These are phyloP conservation scores for Pseudorhombus dupliciocellatus DNA, from an alignment of 2,113 vertebrate species.

Conservation along the genomic window DNA sequence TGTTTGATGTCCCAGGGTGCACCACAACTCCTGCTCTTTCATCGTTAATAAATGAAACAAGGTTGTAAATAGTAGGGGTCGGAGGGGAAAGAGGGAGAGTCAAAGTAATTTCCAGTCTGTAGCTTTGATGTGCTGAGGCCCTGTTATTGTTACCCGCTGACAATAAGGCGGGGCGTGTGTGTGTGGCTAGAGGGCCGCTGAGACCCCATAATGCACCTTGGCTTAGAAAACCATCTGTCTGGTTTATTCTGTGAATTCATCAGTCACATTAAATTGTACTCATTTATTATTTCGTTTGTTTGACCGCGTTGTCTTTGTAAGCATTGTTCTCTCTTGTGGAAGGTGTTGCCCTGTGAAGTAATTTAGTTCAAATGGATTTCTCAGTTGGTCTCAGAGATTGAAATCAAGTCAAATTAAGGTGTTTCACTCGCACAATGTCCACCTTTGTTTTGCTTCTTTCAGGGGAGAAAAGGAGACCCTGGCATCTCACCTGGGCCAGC, in stretches of 20 bases:
- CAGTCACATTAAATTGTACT: background rate
- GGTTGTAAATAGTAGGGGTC: constrained; percentile 66
- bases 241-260: background rate
- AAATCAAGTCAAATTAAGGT: background rate
- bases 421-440: constrained; percentile 17
- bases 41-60: constrained; percentile 61
- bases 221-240: constrained; percentile 9
- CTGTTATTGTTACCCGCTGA: constrained; percentile 68
- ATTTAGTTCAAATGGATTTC: background rate
- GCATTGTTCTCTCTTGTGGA: background rate
- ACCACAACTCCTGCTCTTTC: constrained; percentile 53
- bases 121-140: constrained; percentile 70
- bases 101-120: constrained; percentile 63
- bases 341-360: background rate
- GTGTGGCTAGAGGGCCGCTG: constrained; percentile 16
- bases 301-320: background rate
- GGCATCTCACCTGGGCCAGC: constrained; percentile 93
- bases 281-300: background rate
- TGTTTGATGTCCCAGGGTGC: constrained; percentile 61
- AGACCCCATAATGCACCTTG: background rate
- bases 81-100: constrained; percentile 29
- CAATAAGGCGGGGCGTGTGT: constrained; percentile 48
- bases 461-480: constrained; percentile 96
- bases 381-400: background rate
- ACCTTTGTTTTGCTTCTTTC: constrained; percentile 64